Conservation (phyloP, 2,888 invertebrate species). For the Malachius bipustulatus region DNA sequence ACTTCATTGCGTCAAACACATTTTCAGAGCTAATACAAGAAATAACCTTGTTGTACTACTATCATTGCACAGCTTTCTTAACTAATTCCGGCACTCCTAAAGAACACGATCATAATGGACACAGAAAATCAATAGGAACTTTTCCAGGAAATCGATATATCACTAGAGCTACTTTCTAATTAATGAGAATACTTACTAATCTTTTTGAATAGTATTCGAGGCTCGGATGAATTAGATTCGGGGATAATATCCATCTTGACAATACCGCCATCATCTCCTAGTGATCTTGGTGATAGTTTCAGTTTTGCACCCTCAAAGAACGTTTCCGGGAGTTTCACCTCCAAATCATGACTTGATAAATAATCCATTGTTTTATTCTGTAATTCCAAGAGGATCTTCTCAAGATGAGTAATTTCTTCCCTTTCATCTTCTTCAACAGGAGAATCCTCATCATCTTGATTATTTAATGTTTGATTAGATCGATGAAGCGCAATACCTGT, state of each 20-base stretch:
- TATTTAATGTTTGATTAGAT: constrained; percentile 37
- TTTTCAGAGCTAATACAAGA: no score
- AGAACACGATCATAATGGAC: no score
- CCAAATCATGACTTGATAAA: constrained; percentile 65
- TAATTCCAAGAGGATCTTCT: no score
- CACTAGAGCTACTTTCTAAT: background rate
- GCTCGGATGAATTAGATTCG: constrained; percentile 30
- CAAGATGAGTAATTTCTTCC: no score
- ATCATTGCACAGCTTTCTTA: no score
- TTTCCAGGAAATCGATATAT: no score
- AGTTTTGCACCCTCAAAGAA: constrained; percentile 63
- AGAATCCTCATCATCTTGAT: constrained; percentile 32
- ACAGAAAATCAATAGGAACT: no score
- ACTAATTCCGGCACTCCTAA: no score
- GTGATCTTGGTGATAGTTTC: constrained; percentile 58
- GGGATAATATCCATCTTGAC: constrained; percentile 61
- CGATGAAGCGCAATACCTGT: constrained; percentile 39
- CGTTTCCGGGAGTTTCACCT: constrained; percentile 56
- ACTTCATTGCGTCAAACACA: no score
- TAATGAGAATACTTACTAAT: constrained; percentile 45
- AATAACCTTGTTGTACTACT: no score
- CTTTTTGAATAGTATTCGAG: constrained; percentile 54
- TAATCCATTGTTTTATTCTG: constrained; percentile 54
- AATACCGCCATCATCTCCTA: constrained; percentile 64
- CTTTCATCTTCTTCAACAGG: constrained; percentile 67